Evolutionary conservation across 2,888 invertebrate species (phyloP), one percentile per base, ranked within the genome.

Genomic region (Polydrusus pterygomalis): DNA sequence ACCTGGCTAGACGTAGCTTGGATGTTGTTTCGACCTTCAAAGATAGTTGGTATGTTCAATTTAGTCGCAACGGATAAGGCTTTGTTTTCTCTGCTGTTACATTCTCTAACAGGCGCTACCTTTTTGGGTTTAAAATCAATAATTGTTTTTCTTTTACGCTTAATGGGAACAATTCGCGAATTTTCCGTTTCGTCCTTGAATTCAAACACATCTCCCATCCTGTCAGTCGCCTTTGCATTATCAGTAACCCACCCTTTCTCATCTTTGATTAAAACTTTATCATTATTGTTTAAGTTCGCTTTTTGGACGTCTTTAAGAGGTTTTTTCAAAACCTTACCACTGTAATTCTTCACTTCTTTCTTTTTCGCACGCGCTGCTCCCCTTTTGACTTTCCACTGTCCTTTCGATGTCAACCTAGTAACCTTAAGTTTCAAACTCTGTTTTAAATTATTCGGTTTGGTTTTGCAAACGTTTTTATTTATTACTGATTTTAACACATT

Each of bases 181-280:
- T 64, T 34, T 34, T 64, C 64, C 10, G 15, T 11, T 17, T 49
- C 49, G 15, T 15, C 34, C 11, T 64, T 49, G 30, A 64, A 64
- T 47, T 64, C 64, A 30, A 64, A 64, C 17, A 64, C 15, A 30
- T 64, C 64, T 30, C 20, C 20, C 13, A n/a, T 45, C n/a, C 20
- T 45, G 45, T 56, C 56, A 56, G 0, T 3, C 30, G 30, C n/a
- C n/a, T 34, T n/a, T 3, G 9, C 8, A 58, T n/a, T 9, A 15
- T 15, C 9, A 58, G 13, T 51, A 51, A 20, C 25, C 2, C 13
- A 5, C 13, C 20, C 25, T 51, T 51, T 2, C 11, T 5, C 25
- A 1, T n/a, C 10, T 11, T 20, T 43, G n/a, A 13, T 43, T 40
- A n/a, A 5, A 17, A 7, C 17, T 17, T 2, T 17, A 17, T 17